These are phyloP conservation scores for Muntiacus reevesi DNA, from an alignment of 2,113 vertebrate genomes.

Conservation along the genomic window DNA sequence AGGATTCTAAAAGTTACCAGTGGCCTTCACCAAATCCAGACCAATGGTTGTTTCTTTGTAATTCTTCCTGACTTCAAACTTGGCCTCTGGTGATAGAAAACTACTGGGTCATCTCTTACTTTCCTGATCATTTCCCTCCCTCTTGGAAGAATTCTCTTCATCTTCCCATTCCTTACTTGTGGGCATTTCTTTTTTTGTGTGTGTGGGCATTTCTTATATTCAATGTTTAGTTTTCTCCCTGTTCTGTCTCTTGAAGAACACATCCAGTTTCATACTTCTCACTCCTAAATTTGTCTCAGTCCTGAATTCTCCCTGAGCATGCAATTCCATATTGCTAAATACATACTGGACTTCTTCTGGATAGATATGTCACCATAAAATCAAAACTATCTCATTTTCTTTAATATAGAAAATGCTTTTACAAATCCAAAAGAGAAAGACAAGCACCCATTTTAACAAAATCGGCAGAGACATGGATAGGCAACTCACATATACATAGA, in stretches of 20 bases:
- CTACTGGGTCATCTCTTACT: neutral
- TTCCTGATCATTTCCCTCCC: neutral
- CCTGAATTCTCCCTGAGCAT: constrained; percentile 9
- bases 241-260: neutral
- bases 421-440: constrained; percentile 6
- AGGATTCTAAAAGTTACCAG: neutral
- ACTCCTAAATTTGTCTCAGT: constrained; percentile 14
- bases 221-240: neutral
- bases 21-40: constrained; percentile 12
- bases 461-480: neutral
- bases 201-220: neutral
- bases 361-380: constrained; percentile 13
- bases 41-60: neutral
- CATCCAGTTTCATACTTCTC: constrained; percentile 23
- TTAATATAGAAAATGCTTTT: constrained; percentile 13
- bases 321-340: neutral
- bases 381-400: constrained; percentile 8
- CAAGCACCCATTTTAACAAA: neutral
- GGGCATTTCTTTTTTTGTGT: neutral
- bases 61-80: neutral
- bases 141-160: neutral
- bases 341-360: constrained; percentile 20
- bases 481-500: neutral
- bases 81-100: neutral
- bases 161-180: neutral